phyloP scores from a whole-genome alignment of 2,888 invertebrate species.

The Stenchaetothrips biformis region DNA sequence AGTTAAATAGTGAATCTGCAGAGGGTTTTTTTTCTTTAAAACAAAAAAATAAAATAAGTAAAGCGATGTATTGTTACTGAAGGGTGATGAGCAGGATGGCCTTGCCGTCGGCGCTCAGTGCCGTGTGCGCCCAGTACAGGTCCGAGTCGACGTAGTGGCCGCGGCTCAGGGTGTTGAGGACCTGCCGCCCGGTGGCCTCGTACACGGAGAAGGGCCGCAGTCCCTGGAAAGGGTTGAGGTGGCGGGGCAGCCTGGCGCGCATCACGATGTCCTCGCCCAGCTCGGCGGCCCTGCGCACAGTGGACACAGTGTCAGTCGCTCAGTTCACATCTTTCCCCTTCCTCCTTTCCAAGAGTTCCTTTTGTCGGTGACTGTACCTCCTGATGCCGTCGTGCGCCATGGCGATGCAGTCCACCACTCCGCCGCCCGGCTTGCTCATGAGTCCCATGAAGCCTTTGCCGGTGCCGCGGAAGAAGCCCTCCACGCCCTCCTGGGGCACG shows the following conservation, averaged over 20 bases:
- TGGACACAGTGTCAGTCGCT: too few relatives aligned
- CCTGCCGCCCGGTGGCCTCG: constrained; percentile 63
- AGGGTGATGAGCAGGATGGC: constrained; percentile 65
- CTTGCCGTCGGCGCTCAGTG: constrained; percentile 57
- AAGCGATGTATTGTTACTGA: constrained; percentile 47
- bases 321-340: too few relatives aligned
- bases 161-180: constrained; percentile 59
- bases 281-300: constrained; percentile 44
- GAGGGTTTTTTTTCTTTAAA: constrained; percentile 26
- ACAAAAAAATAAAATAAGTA: constrained; percentile 27
- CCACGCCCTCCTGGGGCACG: constrained; percentile 58
- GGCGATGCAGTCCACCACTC: constrained; percentile 56
- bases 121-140: constrained; percentile 65
- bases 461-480: constrained; percentile 62
- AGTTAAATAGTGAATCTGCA: background rate
- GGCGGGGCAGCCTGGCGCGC: constrained; percentile 64
- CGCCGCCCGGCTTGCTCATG: constrained; percentile 55
- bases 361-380: constrained; percentile 45
- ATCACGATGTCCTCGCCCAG: constrained; percentile 58
- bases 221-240: constrained; percentile 62
- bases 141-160: constrained; percentile 61
- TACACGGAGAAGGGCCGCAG: constrained; percentile 66
- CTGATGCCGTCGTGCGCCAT: constrained; percentile 63
- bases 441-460: constrained; percentile 64
- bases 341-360: too few relatives aligned